These are phyloP conservation scores for Scophthalmus maximus DNA, from an alignment of 2,113 vertebrate species.

Conservation along the genomic window DNA sequence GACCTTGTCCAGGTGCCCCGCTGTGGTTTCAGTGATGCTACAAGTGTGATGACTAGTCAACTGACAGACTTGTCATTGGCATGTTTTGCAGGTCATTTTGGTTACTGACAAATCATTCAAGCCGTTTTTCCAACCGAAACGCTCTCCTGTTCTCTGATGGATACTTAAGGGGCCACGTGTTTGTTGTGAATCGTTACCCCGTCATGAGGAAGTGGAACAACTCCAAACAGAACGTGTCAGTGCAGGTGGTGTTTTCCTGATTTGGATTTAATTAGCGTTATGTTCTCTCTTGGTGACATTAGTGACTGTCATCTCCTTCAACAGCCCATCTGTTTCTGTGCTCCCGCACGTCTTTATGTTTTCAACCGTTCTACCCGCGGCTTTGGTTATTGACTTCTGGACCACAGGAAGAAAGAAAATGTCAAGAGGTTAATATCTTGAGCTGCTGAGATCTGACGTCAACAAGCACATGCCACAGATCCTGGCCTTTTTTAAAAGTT, in stretches of 20 bases:
- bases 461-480: not conserved
- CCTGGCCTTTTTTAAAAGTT: conserved; percentile 6
- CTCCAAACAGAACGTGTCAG: not conserved
- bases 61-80: no score
- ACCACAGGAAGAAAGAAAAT: not conserved
- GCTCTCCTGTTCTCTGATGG: not conserved
- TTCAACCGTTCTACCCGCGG: not conserved
- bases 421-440: not conserved
- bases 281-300: not conserved
- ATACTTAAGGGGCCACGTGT: not conserved
- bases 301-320: not conserved
- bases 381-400: not conserved
- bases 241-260: not conserved
- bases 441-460: not conserved
- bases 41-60: not conserved
- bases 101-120: no score
- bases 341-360: not conserved
- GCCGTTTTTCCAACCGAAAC: no score
- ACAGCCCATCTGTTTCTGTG: not conserved
- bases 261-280: not conserved
- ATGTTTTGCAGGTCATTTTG: no score
- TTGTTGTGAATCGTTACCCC: not conserved
- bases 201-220: not conserved
- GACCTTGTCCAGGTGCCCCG: no score
- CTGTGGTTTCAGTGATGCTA: no score